These are phyloP conservation scores for Equus przewalskii DNA, from an alignment of 2,113 vertebrate species.

Conservation along the genomic window DNA sequence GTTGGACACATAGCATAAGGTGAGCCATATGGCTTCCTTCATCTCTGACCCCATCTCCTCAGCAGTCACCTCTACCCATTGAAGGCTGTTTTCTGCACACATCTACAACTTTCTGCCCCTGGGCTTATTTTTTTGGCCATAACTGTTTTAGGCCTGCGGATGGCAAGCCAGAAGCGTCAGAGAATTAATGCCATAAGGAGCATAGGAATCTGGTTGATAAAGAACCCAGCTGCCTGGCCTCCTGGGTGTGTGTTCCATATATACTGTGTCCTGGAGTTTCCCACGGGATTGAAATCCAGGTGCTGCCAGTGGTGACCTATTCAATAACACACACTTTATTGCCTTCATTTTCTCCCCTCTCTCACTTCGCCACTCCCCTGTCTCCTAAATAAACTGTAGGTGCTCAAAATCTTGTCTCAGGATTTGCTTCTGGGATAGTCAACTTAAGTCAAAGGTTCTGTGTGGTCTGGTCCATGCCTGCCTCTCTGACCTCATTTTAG, in stretches of 20 bases:
- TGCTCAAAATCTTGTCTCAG: not conserved
- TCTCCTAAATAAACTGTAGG: not conserved
- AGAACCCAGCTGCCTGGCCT: not conserved
- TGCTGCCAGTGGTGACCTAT: not conserved
- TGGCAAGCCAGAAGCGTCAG: not conserved
- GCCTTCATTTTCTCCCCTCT: not conserved
- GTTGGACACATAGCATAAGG: not conserved
- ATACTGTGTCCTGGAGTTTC: not conserved
- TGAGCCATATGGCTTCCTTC: not conserved
- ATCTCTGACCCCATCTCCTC: not conserved
- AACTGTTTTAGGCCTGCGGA: not conserved
- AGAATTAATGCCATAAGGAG: not conserved
- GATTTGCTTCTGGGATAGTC: not conserved
- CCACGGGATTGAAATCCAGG: not conserved
- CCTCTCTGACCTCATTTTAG: not conserved
- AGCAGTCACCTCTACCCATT: not conserved
- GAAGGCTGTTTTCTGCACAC: not conserved
- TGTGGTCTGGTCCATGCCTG: not conserved
- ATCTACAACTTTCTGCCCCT: not conserved
- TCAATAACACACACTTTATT: not conserved
- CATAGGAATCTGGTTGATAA: not conserved
- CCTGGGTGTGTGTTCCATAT: not conserved
- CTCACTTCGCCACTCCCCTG: not conserved
- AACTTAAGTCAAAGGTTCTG: accelerated
- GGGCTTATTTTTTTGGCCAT: not conserved